These are phyloP conservation scores for Anaspis maculata DNA, from an alignment of 2,888 invertebrate species.

Conservation along the genomic window DNA sequence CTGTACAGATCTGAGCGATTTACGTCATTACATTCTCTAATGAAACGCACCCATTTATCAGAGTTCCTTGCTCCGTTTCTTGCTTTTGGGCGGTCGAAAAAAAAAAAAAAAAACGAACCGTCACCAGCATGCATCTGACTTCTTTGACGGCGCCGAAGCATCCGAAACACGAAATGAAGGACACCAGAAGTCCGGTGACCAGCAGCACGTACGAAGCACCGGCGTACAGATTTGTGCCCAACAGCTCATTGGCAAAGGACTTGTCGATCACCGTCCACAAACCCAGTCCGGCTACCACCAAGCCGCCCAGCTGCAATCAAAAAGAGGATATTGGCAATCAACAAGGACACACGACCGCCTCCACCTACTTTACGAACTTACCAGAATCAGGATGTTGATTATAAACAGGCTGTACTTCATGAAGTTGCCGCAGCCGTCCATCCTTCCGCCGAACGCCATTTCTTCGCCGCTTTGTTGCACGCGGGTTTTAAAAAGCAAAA, in stretches of 20 bases:
- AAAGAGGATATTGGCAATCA: conserved; percentile 1
- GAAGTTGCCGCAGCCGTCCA: conserved; percentile 83
- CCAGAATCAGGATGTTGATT: conserved; percentile 77
- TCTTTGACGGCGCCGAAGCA: conserved; percentile 91
- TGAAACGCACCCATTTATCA: too few species aligned
- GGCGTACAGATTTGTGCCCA: conserved; percentile 80
- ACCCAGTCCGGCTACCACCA: conserved; percentile 67
- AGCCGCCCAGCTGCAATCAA: conserved; percentile 62
- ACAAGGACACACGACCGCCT: too few species aligned
- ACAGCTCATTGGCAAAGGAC: conserved; percentile 73
- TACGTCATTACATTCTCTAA: too few species aligned
- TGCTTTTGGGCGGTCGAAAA: background rate
- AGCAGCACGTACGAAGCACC: conserved; percentile 80
- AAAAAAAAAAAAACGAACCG: conserved; percentile 51
- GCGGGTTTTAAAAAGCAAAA: background rate
- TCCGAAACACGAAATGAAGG: conserved; percentile 80
- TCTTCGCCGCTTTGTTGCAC: too few species aligned
- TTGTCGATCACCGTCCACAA: conserved; percentile 80
- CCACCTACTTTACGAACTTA: conserved; percentile 40
- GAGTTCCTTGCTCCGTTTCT: too few species aligned
- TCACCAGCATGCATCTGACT: conserved; percentile 86
- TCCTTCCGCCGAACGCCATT: conserved; percentile 71
- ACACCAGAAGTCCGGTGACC: conserved; percentile 71
- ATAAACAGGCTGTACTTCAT: conserved; percentile 81
- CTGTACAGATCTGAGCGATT: too few species aligned